phyloP scores from a whole-genome alignment of 2,888 invertebrate genomes.

The Ischnus inquisitorius region DNA sequence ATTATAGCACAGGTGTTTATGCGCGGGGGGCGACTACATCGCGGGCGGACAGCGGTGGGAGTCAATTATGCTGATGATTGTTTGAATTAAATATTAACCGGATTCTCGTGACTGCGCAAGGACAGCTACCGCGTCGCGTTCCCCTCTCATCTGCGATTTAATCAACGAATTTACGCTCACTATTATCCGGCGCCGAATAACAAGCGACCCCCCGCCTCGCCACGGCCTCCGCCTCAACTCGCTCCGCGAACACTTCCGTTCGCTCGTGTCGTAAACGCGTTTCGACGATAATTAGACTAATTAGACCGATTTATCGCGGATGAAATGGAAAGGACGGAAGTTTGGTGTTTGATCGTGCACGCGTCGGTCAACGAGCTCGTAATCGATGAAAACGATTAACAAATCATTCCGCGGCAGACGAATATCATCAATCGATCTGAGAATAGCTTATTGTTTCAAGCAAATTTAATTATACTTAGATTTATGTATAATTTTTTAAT shows the following conservation, averaged over 20 bases:
- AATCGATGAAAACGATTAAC: not conserved
- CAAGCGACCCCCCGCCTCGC: constrained; percentile 13
- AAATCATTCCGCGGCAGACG: not conserved
- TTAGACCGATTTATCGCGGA: constrained; percentile 50
- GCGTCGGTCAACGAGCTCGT: constrained; percentile 10
- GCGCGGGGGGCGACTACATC: constrained; percentile 9
- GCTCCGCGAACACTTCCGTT: constrained; percentile 6
- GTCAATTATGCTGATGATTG: constrained; percentile 74
- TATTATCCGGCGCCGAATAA: constrained; percentile 43
- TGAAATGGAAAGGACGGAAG: not conserved
- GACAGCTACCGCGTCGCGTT: constrained; percentile 37
- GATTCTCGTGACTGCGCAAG: constrained; percentile 17
- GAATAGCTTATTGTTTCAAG: not conserved
- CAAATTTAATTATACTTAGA: not conserved
- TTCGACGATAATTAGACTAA: constrained; percentile 65
- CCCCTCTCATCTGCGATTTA: constrained; percentile 67
- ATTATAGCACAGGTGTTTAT: constrained; percentile 40
- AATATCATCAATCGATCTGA: not conserved
- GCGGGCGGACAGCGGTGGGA: constrained; percentile 35
- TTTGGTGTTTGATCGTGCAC: not conserved
- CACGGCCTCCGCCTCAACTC: too few relatives aligned
- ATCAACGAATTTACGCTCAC: constrained; percentile 72
- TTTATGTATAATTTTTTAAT: not conserved
- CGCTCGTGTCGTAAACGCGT: constrained; percentile 15
- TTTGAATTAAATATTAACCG: constrained; percentile 73